Evolutionary conservation across 2,797 vertebrate genomes (phyloP).

Genomic region (Crax fasciolata): DNA sequence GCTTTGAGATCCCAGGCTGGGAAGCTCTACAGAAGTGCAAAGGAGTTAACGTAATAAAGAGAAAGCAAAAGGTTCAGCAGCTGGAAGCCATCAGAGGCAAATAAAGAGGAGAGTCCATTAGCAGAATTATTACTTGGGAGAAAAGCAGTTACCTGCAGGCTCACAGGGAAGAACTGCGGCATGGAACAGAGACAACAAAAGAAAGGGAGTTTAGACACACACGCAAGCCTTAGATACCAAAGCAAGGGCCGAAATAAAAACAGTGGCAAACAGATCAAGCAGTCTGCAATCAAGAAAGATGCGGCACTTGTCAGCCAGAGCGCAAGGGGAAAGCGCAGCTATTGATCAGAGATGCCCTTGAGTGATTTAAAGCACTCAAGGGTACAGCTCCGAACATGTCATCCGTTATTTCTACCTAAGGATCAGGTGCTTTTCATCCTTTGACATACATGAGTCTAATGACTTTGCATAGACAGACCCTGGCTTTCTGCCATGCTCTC

Average conservation of each 20-base stretch:
- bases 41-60: conserved; percentile 26
- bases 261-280: conserved; percentile 2
- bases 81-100: conserved; percentile 18
- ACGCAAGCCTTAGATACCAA: neutral
- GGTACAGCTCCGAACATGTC: neutral
- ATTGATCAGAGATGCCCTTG: neutral
- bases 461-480: neutral
- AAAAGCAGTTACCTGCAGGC: conserved; percentile 74
- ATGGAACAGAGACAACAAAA: conserved; percentile 74
- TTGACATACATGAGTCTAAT: neutral
- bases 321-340: neutral
- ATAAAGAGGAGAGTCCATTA: conserved; percentile 37
- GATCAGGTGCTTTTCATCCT: neutral
- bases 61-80: conserved; percentile 30
- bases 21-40: conserved; percentile 40
- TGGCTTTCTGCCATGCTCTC: neutral
- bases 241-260: conserved; percentile 54
- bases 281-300: neutral
- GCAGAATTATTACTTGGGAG: conserved; percentile 33
- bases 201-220: conserved; percentile 57
- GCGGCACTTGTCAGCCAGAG: neutral
- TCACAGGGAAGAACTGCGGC: conserved; percentile 75
- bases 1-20: conserved; percentile 31
- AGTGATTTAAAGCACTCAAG: neutral
- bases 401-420: neutral